Evolutionary conservation across 2,888 invertebrate species (phyloP).

Genomic region (Eristalis intricaria): DNA sequence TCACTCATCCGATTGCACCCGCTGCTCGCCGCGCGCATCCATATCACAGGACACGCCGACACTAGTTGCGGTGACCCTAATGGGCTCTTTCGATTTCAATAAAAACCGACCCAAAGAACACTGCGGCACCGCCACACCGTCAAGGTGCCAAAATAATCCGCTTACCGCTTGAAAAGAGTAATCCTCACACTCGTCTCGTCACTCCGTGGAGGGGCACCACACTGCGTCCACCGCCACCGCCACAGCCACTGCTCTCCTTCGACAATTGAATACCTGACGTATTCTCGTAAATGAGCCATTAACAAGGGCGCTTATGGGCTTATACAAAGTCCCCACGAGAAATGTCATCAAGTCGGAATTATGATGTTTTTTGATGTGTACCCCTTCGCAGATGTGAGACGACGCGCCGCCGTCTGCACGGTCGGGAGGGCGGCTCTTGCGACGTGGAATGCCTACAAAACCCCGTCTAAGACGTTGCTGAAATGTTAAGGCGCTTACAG

Average conservation of each 20-base stretch:
- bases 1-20: not conserved
- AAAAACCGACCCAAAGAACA: constrained; percentile 1
- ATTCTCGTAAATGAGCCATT: constrained; percentile 68
- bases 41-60: not conserved
- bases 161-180: constrained; percentile 55
- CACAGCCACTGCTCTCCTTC: not conserved
- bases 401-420: not conserved
- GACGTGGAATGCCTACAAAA: too few relatives aligned
- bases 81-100: constrained; percentile 5
- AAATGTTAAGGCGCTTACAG: constrained; percentile 65
- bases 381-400: constrained; percentile 8
- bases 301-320: constrained; percentile 71
- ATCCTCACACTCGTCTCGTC: constrained; percentile 52
- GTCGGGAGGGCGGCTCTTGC: too few relatives aligned
- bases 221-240: constrained; percentile 10
- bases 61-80: constrained; percentile 4
- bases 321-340: constrained; percentile 59
- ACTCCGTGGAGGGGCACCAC: constrained; percentile 10
- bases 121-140: constrained; percentile 16
- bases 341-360: constrained; percentile 68
- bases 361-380: constrained; percentile 61
- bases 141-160: constrained; percentile 71
- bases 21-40: not conserved
- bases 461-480: constrained; percentile 11
- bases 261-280: constrained; percentile 56